Evolutionary conservation across 2,113 vertebrate species (phyloP).

Genomic region (Toxotes chatareus): DNA sequence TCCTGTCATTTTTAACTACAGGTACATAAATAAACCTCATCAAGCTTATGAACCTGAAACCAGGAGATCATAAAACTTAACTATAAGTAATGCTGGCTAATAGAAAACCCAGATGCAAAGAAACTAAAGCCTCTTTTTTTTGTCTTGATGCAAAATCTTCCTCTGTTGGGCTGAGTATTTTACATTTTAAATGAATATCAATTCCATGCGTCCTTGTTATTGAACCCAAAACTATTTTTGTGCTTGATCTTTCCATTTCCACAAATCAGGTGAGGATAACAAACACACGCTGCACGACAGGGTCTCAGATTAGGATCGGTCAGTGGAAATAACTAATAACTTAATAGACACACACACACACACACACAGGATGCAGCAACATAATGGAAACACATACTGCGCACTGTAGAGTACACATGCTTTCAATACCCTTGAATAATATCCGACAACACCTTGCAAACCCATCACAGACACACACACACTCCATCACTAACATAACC

Average conservation of each 20-base stretch:
- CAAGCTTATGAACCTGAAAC: background rate
- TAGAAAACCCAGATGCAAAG: background rate
- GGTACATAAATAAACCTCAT: background rate
- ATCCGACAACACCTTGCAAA: constrained; percentile 15
- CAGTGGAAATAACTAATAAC: constrained; percentile 36
- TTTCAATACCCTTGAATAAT: constrained; percentile 40
- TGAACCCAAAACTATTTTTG: constrained; percentile 17
- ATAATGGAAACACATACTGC: constrained; percentile 19
- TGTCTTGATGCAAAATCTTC: background rate
- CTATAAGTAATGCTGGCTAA: background rate
- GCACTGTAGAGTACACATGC: constrained; percentile 6
- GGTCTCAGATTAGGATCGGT: constrained; percentile 6
- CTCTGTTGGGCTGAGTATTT: background rate
- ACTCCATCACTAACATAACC: background rate
- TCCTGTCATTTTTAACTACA: background rate
- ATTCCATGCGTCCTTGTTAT: constrained; percentile 4
- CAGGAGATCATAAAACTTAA: background rate
- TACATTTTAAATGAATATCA: background rate
- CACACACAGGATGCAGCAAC: constrained; percentile 11
- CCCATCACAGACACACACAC: background rate
- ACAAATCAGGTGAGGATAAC: constrained; percentile 40
- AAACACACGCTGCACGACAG: constrained; percentile 23
- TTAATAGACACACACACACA: background rate
- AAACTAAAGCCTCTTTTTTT: background rate
- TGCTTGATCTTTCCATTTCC: constrained; percentile 3